phyloP scores from a whole-genome alignment of 2,113 vertebrate species.

The Mustela nigripes region DNA sequence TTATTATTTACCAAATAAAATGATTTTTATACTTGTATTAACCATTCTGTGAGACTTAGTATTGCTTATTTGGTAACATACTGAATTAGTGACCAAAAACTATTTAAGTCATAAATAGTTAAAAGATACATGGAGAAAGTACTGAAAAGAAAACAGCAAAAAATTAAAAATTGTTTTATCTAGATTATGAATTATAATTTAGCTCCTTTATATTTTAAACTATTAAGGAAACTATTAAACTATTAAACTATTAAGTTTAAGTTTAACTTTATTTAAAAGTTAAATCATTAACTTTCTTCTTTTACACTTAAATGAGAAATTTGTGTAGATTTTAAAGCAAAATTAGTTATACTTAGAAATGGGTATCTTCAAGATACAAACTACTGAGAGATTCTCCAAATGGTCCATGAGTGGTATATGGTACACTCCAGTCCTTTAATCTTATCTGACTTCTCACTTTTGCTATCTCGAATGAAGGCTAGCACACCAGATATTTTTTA shows the following conservation, averaged over 20 bases:
- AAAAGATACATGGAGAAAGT: neutral
- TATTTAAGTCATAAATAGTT: neutral
- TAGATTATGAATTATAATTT: neutral
- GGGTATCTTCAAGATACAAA: neutral
- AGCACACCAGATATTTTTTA: neutral
- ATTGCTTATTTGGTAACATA: neutral
- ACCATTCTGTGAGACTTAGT: neutral
- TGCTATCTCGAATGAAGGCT: neutral
- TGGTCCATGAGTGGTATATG: neutral
- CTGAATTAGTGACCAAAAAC: neutral
- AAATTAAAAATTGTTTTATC: neutral
- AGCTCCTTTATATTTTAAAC: constrained; percentile 13
- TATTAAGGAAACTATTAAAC: too few species aligned
- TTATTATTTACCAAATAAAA: constrained; percentile 38
- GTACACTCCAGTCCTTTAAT: neutral
- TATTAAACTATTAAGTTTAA: neutral
- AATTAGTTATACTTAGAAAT: neutral
- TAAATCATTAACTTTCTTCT: neutral
- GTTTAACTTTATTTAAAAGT: neutral
- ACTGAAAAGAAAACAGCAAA: neutral
- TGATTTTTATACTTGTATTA: neutral
- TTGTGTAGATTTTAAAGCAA: neutral
- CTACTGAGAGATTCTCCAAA: neutral
- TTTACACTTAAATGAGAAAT: neutral
- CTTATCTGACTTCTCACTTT: neutral